phyloP scores from a whole-genome alignment of 2,888 invertebrate species.

The Conomelus anceps region DNA sequence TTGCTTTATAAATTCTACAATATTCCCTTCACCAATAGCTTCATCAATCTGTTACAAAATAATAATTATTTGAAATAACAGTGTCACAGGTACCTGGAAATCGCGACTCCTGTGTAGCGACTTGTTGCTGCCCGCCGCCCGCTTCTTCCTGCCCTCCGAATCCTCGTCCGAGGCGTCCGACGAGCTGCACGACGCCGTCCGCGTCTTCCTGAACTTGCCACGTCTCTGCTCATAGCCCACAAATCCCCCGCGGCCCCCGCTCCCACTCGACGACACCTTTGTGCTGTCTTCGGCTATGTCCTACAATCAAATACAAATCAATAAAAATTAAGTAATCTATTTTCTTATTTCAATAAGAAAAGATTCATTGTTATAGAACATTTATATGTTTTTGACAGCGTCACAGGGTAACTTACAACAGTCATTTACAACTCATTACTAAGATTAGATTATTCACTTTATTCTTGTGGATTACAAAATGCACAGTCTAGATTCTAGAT shows the following conservation, averaged over 20 bases:
- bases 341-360: neutral
- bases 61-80: too few relatives aligned
- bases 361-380: too few relatives aligned
- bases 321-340: neutral
- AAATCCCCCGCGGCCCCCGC: slow-evolving; percentile 12
- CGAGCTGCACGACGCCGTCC: slow-evolving; percentile 86
- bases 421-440: too few relatives aligned
- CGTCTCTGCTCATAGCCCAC: slow-evolving; percentile 51
- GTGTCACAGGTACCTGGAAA: too few relatives aligned
- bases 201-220: slow-evolving; percentile 61
- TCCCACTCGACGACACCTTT: slow-evolving; percentile 32
- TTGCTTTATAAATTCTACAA: too few relatives aligned
- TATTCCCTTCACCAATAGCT: too few relatives aligned
- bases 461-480: too few relatives aligned
- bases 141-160: slow-evolving; percentile 73
- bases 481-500: too few relatives aligned
- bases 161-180: slow-evolving; percentile 82
- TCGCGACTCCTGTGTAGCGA: slow-evolving; percentile 60
- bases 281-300: slow-evolving; percentile 64
- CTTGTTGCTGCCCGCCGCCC: slow-evolving; percentile 67
- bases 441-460: too few relatives aligned
- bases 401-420: too few relatives aligned
- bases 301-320: slow-evolving; percentile 35
- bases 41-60: too few relatives aligned
- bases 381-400: too few relatives aligned